Base-by-base conservation (phyloP, 2,888 invertebrate genomes). In the Electrophaes corylata region DNA sequence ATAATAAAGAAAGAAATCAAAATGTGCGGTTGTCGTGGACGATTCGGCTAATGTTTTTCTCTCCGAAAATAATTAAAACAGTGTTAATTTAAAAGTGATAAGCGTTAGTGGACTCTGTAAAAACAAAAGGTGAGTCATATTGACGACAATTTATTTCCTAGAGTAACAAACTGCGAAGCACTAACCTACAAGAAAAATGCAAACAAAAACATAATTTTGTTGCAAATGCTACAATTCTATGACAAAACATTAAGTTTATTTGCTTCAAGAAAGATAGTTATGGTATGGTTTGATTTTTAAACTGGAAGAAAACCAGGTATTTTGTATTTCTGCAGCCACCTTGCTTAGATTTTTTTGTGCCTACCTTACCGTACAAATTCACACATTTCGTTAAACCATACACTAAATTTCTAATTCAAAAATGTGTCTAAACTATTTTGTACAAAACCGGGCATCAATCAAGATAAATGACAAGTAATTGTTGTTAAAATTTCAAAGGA, bases 61-160 rank as follows among this genome's bases (percentile, higher is more conserved):
- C 75, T 73, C 75, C 76, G 80, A 79, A 77, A n/a, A 80, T 83
- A 86, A 80, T 73, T 84, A 26, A 84, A 84, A 79, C 83, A 78
- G 88, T 88, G 88, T 66, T 86, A 88, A 85, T 88, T 88, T 88
- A 85, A 83, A 83, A 87, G 88, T 90, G 87, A 72, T 73, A 73
- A 76, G 78, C 72, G 67, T 70, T 69, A 72, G 37, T 76, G 69
- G 72, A 64, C 71, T 70, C 71, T 69, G 70, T 67, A 67, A 65
- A 75, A 62, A 76, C 65, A 66, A 54, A 71, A 71, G 80, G 87
- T 86, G 69, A 79, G 86, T 82, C 55, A 56, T 63, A 53, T 48
- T 66, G 41, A 44, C 29, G 14, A 35, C 39, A 31, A 54, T 44
- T 40, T 43, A 37, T 37, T 23, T 59, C 44, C 5, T 35, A 37